Evolutionary conservation across 2,888 invertebrate species (phyloP), one percentile per base, ranked within the genome.

Genomic region (Trissolcus japonicus): DNA sequence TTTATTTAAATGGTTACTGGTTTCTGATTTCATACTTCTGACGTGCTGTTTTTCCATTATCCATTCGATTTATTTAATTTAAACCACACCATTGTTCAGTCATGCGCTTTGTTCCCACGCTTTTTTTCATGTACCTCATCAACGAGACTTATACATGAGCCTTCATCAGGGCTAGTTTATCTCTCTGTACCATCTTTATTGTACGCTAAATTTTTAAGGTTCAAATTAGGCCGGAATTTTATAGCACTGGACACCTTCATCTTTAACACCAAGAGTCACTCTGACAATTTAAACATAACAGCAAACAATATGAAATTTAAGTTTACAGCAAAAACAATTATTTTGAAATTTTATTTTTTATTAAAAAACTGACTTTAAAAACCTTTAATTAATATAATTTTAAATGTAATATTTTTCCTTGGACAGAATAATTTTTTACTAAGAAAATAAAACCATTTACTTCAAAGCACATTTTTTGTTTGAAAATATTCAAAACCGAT

Each of bases 21-120:
- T 48, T 6, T n/a, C 48, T 48, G 35, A 35, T 48, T n/a, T 14
- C 16, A 14, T 14, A 55, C 29, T 21, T 57, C 40, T 17, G 54
- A 16, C 25, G 16, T 48, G 54, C 54, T 16, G 29, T 60, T 61
- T 69, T 69, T 74, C n/a, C 57, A 54, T 56, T 55, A 61, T 46
- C 67, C 53, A 54, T 65, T 48, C 35, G 7, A 9, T 2, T 35
- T 35, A 35, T 35, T 54, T 67, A 55, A 56, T 55, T 67, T 67
- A 16, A 74, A 21, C 14, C 66, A 60, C 35, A 55, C 41, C 16
- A 41, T 51, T 74, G 61, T 56, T 74, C 73, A 61, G 61, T 61
- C 61, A 61, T 67, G 51, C 66, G 61, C 56, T 61, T 72, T 66
- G 56, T 73, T 73, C 73, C 73, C 73, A 73, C 73, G 73, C 65